Conservation (phyloP, 1,140 invertebrate species). For the Lucilia cuprina region DNA sequence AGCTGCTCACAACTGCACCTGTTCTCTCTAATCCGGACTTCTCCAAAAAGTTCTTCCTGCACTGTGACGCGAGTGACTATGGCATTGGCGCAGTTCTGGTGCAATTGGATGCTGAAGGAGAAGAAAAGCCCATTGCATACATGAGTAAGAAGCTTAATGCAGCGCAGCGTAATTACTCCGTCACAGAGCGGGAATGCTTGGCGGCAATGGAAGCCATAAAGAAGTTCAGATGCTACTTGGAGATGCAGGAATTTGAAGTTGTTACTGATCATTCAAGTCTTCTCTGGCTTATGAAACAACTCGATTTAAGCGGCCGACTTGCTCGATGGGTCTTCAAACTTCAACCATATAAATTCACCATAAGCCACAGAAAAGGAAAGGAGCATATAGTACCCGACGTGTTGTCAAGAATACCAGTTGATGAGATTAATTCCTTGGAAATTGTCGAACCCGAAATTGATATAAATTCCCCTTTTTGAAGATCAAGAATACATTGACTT, state of each 20-base stretch:
- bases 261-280: slow-evolving; percentile 47
- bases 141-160: background rate
- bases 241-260: slow-evolving; percentile 58
- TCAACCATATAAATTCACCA: slow-evolving; percentile 47
- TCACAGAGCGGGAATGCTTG: slow-evolving; percentile 63
- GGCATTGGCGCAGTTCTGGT: too few relatives aligned
- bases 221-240: slow-evolving; percentile 62
- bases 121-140: too few relatives aligned
- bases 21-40: slow-evolving; percentile 38
- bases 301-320: slow-evolving; percentile 37
- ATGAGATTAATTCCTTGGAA: background rate
- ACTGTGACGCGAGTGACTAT: too few relatives aligned
- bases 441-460: background rate
- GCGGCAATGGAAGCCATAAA: slow-evolving; percentile 62
- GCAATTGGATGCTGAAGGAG: too few relatives aligned
- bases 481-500: slow-evolving; percentile 1
- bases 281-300: slow-evolving; percentile 43
- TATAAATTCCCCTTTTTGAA: background rate
- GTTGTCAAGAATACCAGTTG: slow-evolving; percentile 38
- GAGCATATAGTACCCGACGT: slow-evolving; percentile 50
- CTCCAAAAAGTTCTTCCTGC: too few relatives aligned
- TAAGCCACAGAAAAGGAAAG: slow-evolving; percentile 48
- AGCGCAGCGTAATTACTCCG: slow-evolving; percentile 46
- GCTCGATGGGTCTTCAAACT: slow-evolving; percentile 49
- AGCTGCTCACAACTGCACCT: background rate